phyloP scores from a whole-genome alignment of 2,113 vertebrate species.

The Dicaeum eximium region DNA sequence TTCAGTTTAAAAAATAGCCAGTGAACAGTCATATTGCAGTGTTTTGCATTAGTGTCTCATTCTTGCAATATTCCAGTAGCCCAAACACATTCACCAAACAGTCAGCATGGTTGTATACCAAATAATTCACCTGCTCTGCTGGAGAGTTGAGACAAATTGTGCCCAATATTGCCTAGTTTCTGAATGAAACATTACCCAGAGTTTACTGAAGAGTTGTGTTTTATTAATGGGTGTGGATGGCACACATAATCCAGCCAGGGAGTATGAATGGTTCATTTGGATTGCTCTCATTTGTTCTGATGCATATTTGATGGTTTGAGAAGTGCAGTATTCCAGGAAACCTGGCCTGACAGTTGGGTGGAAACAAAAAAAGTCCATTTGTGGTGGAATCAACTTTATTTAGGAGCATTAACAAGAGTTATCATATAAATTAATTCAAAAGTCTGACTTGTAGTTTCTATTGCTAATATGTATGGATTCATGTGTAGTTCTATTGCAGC shows the following conservation, averaged over 20 bases:
- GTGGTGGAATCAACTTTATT: not conserved
- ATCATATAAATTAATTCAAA: not conserved
- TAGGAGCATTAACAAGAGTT: not conserved
- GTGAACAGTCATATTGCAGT: not conserved
- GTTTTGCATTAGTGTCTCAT: not conserved
- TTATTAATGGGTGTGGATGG: not conserved
- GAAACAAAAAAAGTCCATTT: not conserved
- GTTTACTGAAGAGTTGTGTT: not conserved
- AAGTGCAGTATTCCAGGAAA: not conserved
- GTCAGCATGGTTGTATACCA: not conserved
- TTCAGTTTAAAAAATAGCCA: not conserved
- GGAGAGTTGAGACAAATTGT: not conserved
- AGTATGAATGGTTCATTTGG: fast-evolving
- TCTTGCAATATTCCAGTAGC: not conserved
- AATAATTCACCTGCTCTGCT: not conserved
- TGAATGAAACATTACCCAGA: not conserved
- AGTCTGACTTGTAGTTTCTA: not conserved
- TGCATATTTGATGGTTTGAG: not conserved
- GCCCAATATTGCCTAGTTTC: not conserved
- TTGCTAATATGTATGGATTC: not conserved
- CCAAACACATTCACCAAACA: not conserved
- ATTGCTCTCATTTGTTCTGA: not conserved
- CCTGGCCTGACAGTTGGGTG: not conserved
- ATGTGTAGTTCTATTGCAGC: not conserved
- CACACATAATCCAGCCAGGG: not conserved